Base-by-base conservation (phyloP, 2,113 vertebrate genomes). In the Macquaria ambigua region DNA sequence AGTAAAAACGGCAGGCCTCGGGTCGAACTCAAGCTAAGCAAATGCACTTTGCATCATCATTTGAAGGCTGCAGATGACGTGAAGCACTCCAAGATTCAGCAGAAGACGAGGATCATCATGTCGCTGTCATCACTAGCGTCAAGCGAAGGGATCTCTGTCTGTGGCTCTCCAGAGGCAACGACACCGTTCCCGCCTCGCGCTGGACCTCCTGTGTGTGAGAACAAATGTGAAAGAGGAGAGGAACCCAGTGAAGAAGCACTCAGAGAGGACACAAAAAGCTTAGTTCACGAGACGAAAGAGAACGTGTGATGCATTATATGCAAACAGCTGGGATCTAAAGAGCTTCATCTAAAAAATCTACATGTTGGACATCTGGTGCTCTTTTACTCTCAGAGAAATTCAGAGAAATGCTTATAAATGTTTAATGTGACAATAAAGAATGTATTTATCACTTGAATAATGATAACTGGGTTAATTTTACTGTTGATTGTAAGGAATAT, bases 21-120 rank as follows among this genome's bases (percentile, higher is more conserved):
- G 20, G 83, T 87, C 6, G 76, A 83, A 39, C 25, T 92, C 37
- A 86, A 76, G 28, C 66, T 77, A 3, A 90, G 43, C 56, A 92
- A 83, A 74, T 84, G 82, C 69, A 81, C 70, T 55, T 62, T 83
- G 79, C 78, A 76, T 48, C 72, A 59, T 41, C 58, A 11, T 52
- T 63, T 41, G 39, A 82, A 73, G 50, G 43, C 23, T 43, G 14
- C 11, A 6, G 66, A 72, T 7, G 48, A 76, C 2, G 16, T 7
- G 21, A 62, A 43, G 21, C 61, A 31, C 8, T 21, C 50, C 1
- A 52, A 53, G 10, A 23, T n/a, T 18, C n/a, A 48, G 34, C 58
- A 41, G 28, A 37, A 43, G 52, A 82, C 21, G 8, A 82, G 8
- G 66, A 68, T 59, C 20, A 41, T 89, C 63, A 34, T 18, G 55